These are phyloP conservation scores for Orchestes rusci DNA, from an alignment of 2,888 invertebrate genomes.

Conservation along the genomic window DNA sequence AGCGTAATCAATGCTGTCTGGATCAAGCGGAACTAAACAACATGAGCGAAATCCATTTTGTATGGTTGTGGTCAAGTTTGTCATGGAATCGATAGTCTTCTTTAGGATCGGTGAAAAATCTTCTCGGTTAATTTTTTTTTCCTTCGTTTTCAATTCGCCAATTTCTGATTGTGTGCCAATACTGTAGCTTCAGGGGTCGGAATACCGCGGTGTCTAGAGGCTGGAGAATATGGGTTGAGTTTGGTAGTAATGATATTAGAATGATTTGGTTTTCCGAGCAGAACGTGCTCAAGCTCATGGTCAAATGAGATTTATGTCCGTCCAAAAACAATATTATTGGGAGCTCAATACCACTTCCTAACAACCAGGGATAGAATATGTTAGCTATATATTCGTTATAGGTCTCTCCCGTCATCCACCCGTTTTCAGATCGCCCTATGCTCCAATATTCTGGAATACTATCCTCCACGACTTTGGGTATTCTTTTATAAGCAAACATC, in stretches of 20 bases:
- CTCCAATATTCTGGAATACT: constrained; percentile 18
- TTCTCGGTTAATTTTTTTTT: background rate
- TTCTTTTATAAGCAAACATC: no score
- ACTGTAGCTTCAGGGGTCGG: constrained; percentile 16
- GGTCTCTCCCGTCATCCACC: constrained; percentile 16
- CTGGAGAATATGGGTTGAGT: constrained; percentile 24
- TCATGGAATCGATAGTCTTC: background rate
- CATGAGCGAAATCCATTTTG: constrained; percentile 22
- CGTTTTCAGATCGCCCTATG: constrained; percentile 17
- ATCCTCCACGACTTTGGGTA: no score
- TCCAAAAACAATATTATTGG: constrained; percentile 17
- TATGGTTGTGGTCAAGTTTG: constrained; percentile 6
- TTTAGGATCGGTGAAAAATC: background rate
- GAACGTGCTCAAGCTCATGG: constrained; percentile 17
- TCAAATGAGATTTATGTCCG: constrained; percentile 21
- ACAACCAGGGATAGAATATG: constrained; percentile 17
- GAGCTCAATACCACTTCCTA: constrained; percentile 6
- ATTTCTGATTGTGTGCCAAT: constrained; percentile 6
- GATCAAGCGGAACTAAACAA: constrained; percentile 15
- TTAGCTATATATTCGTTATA: constrained; percentile 22
- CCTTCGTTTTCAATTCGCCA: constrained; percentile 1
- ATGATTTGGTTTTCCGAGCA: constrained; percentile 15
- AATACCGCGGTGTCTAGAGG: constrained; percentile 21
- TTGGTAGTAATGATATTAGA: constrained; percentile 17
- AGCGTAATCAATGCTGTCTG: constrained; percentile 19